Evolutionary conservation across 2,113 vertebrate genomes (phyloP), one percentile per base, ranked within the genome.

Genomic region (Platysteira castanea): DNA sequence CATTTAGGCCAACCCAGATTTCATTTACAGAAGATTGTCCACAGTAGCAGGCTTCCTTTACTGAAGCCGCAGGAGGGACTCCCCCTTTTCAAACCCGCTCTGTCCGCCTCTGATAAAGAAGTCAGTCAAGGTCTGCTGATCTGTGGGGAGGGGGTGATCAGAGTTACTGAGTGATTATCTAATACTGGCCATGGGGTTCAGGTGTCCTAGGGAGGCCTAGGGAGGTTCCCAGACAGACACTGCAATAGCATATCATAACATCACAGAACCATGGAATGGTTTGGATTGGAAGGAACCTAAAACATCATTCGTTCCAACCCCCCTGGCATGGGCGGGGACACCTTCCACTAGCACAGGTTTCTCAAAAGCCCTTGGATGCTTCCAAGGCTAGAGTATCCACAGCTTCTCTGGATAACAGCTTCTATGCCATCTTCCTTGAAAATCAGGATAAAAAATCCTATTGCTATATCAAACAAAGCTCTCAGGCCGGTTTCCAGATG

Each of bases 321-420:
- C 9, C 7, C 21, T 13, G 27, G 50, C 22, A 23, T 3, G 10
- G 37, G 6, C 0, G 0, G 42, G 21, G 14, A 49, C 8, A 37
- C 18, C 26, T 73, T 33, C 18, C 50, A 33, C 15, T 20, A 52
- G 37, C 37, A 4, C 33, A 37, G 18, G 5, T 44, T 44, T 26
- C 27, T 59, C 33, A 44, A 59, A 44, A 8, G 4, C 15, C 3
- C 27, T 52, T 74, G 52, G 27, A 59, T 10, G 28, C 18, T 74
- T 59, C 33, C 37, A 74, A 44, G 18, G 6, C 9, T 19, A 31
- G 4, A 22, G 22, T 18, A 33, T 42, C 37, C 22, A 44, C 42
- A 57, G 8, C 10, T 81, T 44, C 22, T 44, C 42, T 28, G 27
- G 12, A 19, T 11, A 65, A 31, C 22, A 80, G 17, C 14, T 80